Percentiles rank a stretch among this genome's conserved stretches.
Conservation (phyloP, 2,113 vertebrate species). For the Ceuthmochares aereus region DNA sequence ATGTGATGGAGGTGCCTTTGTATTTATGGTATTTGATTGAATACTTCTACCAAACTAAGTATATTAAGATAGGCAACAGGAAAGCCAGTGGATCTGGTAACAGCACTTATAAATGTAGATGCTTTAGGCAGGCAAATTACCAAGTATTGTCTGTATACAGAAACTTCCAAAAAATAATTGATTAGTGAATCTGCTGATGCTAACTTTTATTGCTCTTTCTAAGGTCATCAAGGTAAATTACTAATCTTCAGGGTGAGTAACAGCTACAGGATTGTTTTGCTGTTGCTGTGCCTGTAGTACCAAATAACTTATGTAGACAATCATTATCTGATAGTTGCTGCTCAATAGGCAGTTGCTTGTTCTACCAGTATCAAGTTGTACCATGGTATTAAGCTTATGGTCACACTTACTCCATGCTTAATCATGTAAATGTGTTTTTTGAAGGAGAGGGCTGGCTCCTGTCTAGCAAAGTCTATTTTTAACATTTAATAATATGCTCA, state of each 20-base stretch:
- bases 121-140: not conserved
- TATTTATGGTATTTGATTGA: slow-evolving; percentile 1
- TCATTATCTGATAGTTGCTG: not conserved
- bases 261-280: not conserved
- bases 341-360: not conserved
- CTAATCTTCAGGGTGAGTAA: slow-evolving; percentile 41
- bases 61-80: not conserved
- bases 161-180: not conserved
- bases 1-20: slow-evolving; percentile 47
- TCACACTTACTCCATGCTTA: not conserved
- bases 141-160: not conserved
- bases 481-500: not conserved
- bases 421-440: not conserved
- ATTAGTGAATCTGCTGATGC: slow-evolving; percentile 10
- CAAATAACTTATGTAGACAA: slow-evolving; percentile 67
- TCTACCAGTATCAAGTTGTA: not conserved
- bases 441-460: slow-evolving; percentile 48
- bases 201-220: not conserved
- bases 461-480: slow-evolving; percentile 42
- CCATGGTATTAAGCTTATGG: not conserved
- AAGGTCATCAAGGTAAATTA: not conserved
- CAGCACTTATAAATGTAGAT: not conserved
- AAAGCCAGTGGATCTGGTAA: not conserved
- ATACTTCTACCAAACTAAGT: not conserved
- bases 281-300: slow-evolving; percentile 31